These are phyloP conservation scores for Brachionus asplanchnoidis DNA, from an alignment of 1,140 invertebrate genomes.

Conservation along the genomic window DNA sequence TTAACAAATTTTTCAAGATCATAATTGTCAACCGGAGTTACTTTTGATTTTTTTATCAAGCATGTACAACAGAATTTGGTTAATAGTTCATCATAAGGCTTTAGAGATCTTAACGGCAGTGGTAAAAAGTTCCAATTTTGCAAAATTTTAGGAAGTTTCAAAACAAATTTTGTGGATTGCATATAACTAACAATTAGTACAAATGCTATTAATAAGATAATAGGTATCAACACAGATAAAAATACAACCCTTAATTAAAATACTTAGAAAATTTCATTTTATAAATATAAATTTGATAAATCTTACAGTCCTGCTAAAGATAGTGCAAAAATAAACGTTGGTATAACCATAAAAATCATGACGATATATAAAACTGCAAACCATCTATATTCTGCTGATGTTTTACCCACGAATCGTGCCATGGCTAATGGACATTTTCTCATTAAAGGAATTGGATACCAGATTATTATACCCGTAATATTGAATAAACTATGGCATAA, in stretches of 20 bases:
- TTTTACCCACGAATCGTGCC: slow-evolving; percentile 59
- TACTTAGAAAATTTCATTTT: not conserved
- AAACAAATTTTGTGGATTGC: not conserved
- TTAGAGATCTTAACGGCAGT: not conserved
- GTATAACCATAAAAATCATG: slow-evolving; percentile 60
- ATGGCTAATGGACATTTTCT: slow-evolving; percentile 60
- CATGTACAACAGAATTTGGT: not conserved
- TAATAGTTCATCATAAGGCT: slow-evolving; percentile 11
- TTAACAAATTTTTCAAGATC: not conserved
- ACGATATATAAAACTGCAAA: slow-evolving; percentile 62
- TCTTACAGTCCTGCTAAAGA: slow-evolving; percentile 51
- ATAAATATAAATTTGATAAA: not conserved
- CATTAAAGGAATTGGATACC: slow-evolving; percentile 63
- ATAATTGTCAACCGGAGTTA: not conserved
- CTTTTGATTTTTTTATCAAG: not conserved
- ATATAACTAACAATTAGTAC: not conserved
- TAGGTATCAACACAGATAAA: slow-evolving; percentile 11
- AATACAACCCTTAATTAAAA: slow-evolving; percentile 14
- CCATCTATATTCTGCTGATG: slow-evolving; percentile 62
- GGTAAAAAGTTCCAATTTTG: slow-evolving; percentile 30
- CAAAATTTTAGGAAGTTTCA: not conserved
- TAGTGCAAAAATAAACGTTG: slow-evolving; percentile 58
- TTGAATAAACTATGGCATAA: slow-evolving; percentile 66
- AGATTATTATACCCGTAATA: slow-evolving; percentile 63
- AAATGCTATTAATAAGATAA: not conserved